These are phyloP conservation scores for Pseudachorutes palmiensis DNA, from an alignment of 1,140 invertebrate species.

Conservation along the genomic window DNA sequence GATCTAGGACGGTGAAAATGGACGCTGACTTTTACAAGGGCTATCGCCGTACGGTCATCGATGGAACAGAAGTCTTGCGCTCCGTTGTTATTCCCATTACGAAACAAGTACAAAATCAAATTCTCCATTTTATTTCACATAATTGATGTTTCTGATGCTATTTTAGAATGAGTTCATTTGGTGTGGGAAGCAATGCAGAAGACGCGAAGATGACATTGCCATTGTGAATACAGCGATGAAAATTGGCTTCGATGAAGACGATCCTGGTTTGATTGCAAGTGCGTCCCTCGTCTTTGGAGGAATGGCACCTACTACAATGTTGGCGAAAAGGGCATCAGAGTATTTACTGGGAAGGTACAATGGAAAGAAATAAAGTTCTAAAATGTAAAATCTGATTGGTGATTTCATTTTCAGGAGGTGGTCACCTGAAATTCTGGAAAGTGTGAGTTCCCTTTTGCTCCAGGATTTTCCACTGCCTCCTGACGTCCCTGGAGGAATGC, in stretches of 20 bases:
- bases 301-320: slow-evolving; percentile 48
- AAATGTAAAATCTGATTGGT: background rate
- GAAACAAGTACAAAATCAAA: slow-evolving; percentile 35
- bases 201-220: slow-evolving; percentile 53
- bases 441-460: slow-evolving; percentile 40
- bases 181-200: slow-evolving; percentile 50
- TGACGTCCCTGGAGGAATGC: slow-evolving; percentile 50
- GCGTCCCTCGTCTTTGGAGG: slow-evolving; percentile 48
- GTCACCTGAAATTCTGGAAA: slow-evolving; percentile 44
- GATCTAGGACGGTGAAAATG: slow-evolving; percentile 43
- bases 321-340: slow-evolving; percentile 45
- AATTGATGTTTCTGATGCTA: too few species aligned
- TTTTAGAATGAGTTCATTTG: slow-evolving; percentile 45
- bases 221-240: slow-evolving; percentile 49
- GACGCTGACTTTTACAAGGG: slow-evolving; percentile 50
- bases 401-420: slow-evolving; percentile 37
- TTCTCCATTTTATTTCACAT: too few species aligned
- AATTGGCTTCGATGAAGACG: slow-evolving; percentile 38
- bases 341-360: slow-evolving; percentile 42
- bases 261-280: slow-evolving; percentile 39
- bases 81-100: slow-evolving; percentile 47
- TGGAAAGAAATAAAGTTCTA: background rate
- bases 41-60: slow-evolving; percentile 48
- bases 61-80: slow-evolving; percentile 47
- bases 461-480: slow-evolving; percentile 46